Base-by-base conservation (phyloP, 2,888 invertebrate genomes). In the Eristalinus sepulchralis region DNA sequence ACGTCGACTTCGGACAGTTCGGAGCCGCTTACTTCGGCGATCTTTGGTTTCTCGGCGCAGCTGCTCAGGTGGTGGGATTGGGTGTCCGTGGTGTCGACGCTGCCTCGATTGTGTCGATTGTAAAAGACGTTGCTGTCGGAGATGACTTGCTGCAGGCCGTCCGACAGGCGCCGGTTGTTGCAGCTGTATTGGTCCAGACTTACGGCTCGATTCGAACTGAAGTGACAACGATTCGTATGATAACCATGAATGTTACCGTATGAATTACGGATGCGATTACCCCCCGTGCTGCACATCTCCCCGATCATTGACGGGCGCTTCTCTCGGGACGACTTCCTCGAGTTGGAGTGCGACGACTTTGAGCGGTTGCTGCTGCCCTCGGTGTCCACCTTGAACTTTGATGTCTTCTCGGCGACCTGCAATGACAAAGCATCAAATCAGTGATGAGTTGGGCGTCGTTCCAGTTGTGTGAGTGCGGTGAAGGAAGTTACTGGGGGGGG, bases 301-400 rank as follows among this genome's bases (percentile, higher is more conserved):
- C 93, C 92, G 17, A 93, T 92, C 93, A 93, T 93, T 34, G 93
- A 93, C 79, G 93, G 93, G 0, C 93, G 91, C 89, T 95, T 94
- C 89, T 95, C 95, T 20, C 95, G 93, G 85, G 95, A 95, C 9
- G 95, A 95, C 90, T 95, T 95, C 20, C 95, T 92, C 24, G 95
- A 95, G n/a, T 95, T 95, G 0, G 95, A 95, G 90, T 95, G 92
- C 34, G 91, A 91, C n/a, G 91, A 95, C 90, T 95, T 95, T 89
- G 94, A 95, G 3, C 95, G 92, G 24, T 93, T 92, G 88, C 93
- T 91, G 87, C 93, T 93, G 75, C 95, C 94, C 90, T 96, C 96
- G 0, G 96, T 96, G 39, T 96, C 95, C 88, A 96, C 96, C 91
- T 96, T 96, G 90, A 96, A 96, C 90, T 96, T 96, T 53, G 96